Base-by-base conservation (phyloP, 2,113 vertebrate species). In the Lucifuga dentata region DNA sequence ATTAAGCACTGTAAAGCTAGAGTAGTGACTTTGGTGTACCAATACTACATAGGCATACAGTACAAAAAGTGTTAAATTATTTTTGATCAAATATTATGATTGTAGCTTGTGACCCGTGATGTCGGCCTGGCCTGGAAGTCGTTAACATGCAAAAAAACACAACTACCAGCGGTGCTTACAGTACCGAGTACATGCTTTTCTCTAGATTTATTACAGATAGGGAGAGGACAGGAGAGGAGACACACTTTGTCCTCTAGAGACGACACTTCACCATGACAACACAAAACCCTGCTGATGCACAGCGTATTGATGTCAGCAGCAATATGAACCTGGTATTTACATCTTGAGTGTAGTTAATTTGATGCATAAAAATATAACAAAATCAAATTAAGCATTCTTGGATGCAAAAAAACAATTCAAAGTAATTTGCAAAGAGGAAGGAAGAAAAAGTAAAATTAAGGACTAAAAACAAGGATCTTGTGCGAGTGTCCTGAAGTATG, bases 191-290 rank as follows among this genome's bases (percentile, higher is more conserved):
- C 95, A 91, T 96, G 94, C 95, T 96, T 96, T 95, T 95, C 94
- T 97, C 95, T 93, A 90, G 93, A 95, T 97, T 98, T 97, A 98
- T 98, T 97, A 96, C 95, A 97, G 94, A 92, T 96, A 96, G 94
- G 26, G 26, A 29, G 26, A 29, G 26, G 26, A 29, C 3, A 29
- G 26, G 26, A 29, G 26, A 29, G 26, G 26, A 29, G 26, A 29
- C 26, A 29, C 26, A 29, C 26, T 29, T 29, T 29, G 26, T 29
- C 26, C 26, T 45, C 11, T 46, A 50, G 26, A 43, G 26, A 49
- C n/a, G 52, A 64, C 39, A 36, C 40, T 16, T 77, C 20, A 40
- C 39, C 17, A 26, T 70, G 66, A 60, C 53, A 29, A 57, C 60
- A 40, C 13, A 36, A 40, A 33, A 17, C 20, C 40, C 12, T 41